These are phyloP conservation scores for Junonia oenone DNA, from an alignment of 2,888 invertebrate species.

Conservation along the genomic window DNA sequence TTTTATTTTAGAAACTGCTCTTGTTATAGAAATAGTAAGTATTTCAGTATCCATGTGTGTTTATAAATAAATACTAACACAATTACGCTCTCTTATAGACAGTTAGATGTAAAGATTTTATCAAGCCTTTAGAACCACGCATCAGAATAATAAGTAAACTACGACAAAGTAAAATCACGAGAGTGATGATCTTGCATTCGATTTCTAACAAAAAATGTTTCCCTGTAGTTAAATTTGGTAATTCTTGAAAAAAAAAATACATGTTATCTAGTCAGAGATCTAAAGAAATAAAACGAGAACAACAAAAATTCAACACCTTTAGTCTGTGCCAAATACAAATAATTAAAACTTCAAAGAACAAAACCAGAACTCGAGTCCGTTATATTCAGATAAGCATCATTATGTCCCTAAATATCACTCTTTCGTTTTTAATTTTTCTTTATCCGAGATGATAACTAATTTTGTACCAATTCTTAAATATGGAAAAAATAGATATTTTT, in stretches of 20 bases:
- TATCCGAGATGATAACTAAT: neutral
- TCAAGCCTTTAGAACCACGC: too few species aligned
- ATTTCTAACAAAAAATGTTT: neutral
- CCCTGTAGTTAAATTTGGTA: neutral
- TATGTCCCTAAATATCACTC: conserved; percentile 5
- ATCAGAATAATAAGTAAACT: too few species aligned
- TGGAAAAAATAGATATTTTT: too few species aligned
- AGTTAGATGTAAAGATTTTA: too few species aligned
- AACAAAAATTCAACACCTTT: neutral
- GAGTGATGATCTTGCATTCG: neutral
- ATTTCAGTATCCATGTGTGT: too few species aligned
- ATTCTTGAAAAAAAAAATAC: neutral
- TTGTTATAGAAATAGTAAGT: too few species aligned
- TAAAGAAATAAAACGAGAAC: neutral
- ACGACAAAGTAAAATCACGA: too few species aligned
- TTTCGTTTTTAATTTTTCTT: neutral
- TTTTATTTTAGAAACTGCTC: too few species aligned
- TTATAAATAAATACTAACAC: too few species aligned
- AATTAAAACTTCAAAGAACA: conserved; percentile 11
- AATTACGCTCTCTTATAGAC: too few species aligned
- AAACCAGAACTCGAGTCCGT: neutral
- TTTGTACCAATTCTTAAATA: too few species aligned
- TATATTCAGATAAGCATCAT: conserved; percentile 7
- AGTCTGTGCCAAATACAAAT: neutral
- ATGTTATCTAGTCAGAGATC: neutral